A percentile compares a stretch with the other conserved stretches of the same genome.
Conservation (phyloP, 2,113 vertebrate species). For the Oncorhynchus kisutch region DNA sequence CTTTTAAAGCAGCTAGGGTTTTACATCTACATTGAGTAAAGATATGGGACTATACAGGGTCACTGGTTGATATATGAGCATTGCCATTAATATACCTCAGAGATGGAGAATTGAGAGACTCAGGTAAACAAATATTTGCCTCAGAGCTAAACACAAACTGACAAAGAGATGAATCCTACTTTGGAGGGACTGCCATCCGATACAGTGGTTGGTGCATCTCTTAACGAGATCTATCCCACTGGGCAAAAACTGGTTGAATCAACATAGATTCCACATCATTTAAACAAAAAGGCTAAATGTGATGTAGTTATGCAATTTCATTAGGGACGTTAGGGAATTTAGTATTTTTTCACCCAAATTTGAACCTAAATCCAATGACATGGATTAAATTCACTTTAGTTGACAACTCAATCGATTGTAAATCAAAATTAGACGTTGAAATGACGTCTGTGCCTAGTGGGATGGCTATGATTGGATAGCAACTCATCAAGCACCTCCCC, state of each 20-base stretch:
- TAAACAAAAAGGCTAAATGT: no score
- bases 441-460: no score
- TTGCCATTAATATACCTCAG: constrained; percentile 78
- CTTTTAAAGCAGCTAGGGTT: constrained; percentile 34
- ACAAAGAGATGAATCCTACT: constrained; percentile 54
- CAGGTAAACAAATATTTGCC: constrained; percentile 78
- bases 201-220: constrained; percentile 51
- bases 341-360: no score
- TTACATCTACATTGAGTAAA: constrained; percentile 43
- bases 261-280: not conserved
- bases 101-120: constrained; percentile 65
- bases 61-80: constrained; percentile 60
- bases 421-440: no score
- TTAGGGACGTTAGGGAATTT: no score
- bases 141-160: constrained; percentile 63
- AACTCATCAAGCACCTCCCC: constrained; percentile 71
- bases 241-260: no score
- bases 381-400: no score
- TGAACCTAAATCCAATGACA: no score
- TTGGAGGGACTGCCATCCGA: constrained; percentile 61
- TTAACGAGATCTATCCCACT: constrained; percentile 27
- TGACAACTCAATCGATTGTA: no score
- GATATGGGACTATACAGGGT: constrained; percentile 56
- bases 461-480: constrained; percentile 68
- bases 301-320: not conserved